These are phyloP conservation scores for Nothobranchius furzeri DNA, from an alignment of 2,113 vertebrate genomes.

Conservation along the genomic window DNA sequence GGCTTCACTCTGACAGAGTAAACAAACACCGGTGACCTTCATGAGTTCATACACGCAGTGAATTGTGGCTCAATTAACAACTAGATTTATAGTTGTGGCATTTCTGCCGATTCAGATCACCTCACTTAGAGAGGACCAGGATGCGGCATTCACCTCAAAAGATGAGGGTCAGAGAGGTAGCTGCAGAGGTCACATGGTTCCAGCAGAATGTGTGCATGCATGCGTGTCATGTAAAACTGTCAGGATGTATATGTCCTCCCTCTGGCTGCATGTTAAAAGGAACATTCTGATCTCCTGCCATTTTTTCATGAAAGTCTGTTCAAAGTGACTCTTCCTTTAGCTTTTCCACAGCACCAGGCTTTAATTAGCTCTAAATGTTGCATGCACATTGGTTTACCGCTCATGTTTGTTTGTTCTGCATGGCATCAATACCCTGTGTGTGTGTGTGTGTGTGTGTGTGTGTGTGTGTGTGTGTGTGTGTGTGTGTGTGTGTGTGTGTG, in stretches of 20 bases:
- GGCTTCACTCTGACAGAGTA: constrained; percentile 36
- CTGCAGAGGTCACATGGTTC: constrained; percentile 39
- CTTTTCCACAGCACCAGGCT: no score
- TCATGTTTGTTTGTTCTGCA: constrained; percentile 14
- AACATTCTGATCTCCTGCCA: background rate
- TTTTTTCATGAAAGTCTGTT: no score
- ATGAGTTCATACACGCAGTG: constrained; percentile 13
- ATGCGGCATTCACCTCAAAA: constrained; percentile 5
- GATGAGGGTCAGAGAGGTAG: background rate
- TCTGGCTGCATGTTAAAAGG: constrained; percentile 5
- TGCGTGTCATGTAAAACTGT: background rate
- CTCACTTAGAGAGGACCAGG: constrained; percentile 21
- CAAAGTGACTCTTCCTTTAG: no score
- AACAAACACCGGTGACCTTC: constrained; percentile 65
- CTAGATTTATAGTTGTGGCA: constrained; percentile 49
- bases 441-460: background rate
- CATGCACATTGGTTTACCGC: background rate
- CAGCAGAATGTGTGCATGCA: background rate
- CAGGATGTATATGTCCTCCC: background rate
- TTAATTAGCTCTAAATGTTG: background rate
- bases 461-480: background rate
- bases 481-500: background rate
- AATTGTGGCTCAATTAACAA: constrained; percentile 68
- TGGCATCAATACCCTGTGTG: background rate
- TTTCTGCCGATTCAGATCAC: constrained; percentile 44